Percentiles rank a stretch among this genome's conserved stretches.
Conservation (phyloP, 1,140 invertebrate species). For the Phthorimaea operculella region DNA sequence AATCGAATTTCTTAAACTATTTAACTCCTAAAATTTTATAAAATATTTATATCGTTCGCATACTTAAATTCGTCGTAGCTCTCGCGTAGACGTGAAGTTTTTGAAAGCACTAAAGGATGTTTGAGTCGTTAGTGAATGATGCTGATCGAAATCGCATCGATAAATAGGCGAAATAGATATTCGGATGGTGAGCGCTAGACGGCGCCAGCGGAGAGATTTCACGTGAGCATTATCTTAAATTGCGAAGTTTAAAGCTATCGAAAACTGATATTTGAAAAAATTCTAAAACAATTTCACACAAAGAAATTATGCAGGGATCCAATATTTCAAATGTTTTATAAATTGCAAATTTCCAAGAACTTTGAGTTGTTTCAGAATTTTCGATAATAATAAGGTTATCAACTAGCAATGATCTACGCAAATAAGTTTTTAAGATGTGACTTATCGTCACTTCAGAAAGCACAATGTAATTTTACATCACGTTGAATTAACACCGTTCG, state of each 20-base stretch:
- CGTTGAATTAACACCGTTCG: conserved; percentile 30
- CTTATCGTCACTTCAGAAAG: background rate
- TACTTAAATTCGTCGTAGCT: conserved; percentile 42
- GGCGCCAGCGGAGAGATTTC: conserved; percentile 3
- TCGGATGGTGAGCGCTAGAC: conserved; percentile 26
- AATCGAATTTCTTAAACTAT: conserved; percentile 62
- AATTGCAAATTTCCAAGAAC: no score
- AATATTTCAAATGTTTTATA: no score
- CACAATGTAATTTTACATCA: conserved; percentile 9
- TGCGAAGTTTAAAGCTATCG: no score
- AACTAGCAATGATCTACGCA: no score
- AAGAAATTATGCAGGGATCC: no score
- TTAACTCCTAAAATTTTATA: conserved; percentile 55
- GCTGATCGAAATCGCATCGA: conserved; percentile 29
- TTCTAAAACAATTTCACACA: no score
- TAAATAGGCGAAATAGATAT: conserved; percentile 35
- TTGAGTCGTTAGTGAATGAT: conserved; percentile 28
- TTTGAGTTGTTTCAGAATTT: no score
- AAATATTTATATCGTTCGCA: conserved; percentile 55
- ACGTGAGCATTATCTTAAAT: no score
- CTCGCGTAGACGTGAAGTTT: conserved; percentile 38
- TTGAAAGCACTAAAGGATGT: conserved; percentile 30
- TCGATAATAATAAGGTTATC: no score
- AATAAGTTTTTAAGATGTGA: background rate
- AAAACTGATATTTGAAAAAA: no score